phyloP scores from a whole-genome alignment of 2,888 invertebrate genomes.

The Pteria penguin region DNA sequence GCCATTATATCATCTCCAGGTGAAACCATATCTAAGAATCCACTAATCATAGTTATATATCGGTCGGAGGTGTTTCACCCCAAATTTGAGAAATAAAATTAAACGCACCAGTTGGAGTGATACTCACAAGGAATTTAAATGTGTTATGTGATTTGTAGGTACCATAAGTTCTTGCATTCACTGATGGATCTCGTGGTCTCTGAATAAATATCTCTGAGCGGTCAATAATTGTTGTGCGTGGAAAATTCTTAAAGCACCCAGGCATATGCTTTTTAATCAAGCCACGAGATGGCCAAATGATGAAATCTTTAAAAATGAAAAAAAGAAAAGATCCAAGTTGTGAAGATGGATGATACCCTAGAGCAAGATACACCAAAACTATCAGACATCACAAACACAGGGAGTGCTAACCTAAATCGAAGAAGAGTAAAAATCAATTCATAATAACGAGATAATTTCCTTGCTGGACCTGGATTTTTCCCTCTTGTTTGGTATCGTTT shows the following conservation, averaged over 20 bases:
- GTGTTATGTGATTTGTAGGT: conserved; percentile 24
- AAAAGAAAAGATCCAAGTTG: conserved; percentile 38
- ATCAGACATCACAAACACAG: background rate
- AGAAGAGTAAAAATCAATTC: conserved; percentile 37
- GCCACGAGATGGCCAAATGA: conserved; percentile 21
- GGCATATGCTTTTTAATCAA: conserved; percentile 35
- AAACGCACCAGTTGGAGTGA: conserved; percentile 14
- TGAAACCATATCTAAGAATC: conserved; percentile 20
- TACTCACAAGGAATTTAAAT: background rate
- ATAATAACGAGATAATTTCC: conserved; percentile 30
- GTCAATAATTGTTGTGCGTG: conserved; percentile 30
- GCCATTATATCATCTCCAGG: conserved; percentile 26
- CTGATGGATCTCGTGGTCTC: conserved; percentile 31
- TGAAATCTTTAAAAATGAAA: conserved; percentile 24
- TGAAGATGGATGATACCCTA: conserved; percentile 28
- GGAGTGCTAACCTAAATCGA: conserved; percentile 25
- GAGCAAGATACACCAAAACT: conserved; percentile 27
- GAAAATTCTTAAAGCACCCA: conserved; percentile 25
- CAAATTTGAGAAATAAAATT: conserved; percentile 16
- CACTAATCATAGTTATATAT: conserved; percentile 11
- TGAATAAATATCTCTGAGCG: conserved; percentile 48
- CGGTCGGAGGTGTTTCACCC: conserved; percentile 12
- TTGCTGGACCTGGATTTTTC: conserved; percentile 31
- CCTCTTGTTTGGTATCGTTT: conserved; percentile 4
- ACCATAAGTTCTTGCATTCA: conserved; percentile 31